Evolutionary conservation across 2,888 invertebrate genomes (phyloP).

Genomic region (Andrena dorsata): DNA sequence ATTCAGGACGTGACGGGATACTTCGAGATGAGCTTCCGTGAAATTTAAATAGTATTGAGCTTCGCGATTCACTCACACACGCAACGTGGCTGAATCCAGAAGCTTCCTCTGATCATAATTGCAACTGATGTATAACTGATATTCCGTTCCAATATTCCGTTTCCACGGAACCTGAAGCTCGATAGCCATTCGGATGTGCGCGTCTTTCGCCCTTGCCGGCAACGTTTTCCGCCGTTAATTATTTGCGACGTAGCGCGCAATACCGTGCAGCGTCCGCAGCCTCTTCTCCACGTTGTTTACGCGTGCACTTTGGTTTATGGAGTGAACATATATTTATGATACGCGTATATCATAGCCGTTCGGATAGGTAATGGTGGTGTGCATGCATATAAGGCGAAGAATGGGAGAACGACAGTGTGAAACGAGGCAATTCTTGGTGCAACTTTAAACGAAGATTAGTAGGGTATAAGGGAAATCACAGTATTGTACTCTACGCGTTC

Average conservation of each 20-base stretch:
- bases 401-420: constrained; percentile 12
- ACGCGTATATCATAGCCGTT: constrained; percentile 25
- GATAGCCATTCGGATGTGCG: neutral
- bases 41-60: constrained; percentile 32
- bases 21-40: neutral
- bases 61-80: neutral
- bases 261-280: neutral
- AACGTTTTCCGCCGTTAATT: constrained; percentile 6
- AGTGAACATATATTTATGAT: constrained; percentile 30
- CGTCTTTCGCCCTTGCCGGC: neutral
- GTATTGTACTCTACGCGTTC: neutral
- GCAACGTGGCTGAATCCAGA: constrained; percentile 2
- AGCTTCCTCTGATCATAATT: constrained; percentile 8
- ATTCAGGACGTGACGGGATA: neutral
- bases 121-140: constrained; percentile 2
- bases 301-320: constrained; percentile 21
- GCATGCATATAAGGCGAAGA: neutral
- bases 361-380: constrained; percentile 23
- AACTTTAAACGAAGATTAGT: constrained; percentile 17
- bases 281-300: constrained; percentile 31
- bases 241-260: constrained; percentile 10
- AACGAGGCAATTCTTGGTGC: constrained; percentile 16
- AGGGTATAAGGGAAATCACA: neutral
- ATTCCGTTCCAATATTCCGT: constrained; percentile 4
- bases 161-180: neutral